These are phyloP conservation scores for Bruchidius siliquastri DNA, from an alignment of 2,888 invertebrate genomes.

Conservation along the genomic window DNA sequence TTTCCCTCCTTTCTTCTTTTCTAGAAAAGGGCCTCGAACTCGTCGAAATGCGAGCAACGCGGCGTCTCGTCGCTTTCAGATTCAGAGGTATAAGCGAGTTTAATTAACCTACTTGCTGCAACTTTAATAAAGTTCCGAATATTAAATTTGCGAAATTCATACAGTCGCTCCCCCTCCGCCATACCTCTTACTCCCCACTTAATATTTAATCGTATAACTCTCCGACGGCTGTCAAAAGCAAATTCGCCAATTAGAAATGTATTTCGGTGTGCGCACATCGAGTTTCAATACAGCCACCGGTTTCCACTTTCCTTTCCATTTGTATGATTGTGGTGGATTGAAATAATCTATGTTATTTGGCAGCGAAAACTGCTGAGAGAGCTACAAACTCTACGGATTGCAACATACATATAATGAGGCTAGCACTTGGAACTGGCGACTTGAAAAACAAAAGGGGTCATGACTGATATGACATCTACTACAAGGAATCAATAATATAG, in stretches of 20 bases:
- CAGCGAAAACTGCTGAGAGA: too few relatives aligned
- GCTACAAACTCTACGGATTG: too few relatives aligned
- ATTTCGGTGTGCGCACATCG: background rate
- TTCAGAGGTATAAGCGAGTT: background rate
- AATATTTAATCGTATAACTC: background rate
- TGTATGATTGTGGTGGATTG: too few relatives aligned
- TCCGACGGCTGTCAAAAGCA: background rate
- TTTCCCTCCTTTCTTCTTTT: too few relatives aligned
- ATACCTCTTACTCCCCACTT: background rate
- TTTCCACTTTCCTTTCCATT: too few relatives aligned
- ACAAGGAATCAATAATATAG: too few relatives aligned
- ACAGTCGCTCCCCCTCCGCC: background rate
- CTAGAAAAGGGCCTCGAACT: background rate
- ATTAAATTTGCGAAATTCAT: slow-evolving; percentile 2
- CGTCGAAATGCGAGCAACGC: background rate
- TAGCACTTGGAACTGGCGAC: too few relatives aligned
- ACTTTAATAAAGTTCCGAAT: slow-evolving; percentile 1
- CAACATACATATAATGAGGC: too few relatives aligned
- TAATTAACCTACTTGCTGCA: slow-evolving; percentile 3
- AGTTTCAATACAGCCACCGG: background rate
- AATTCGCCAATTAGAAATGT: background rate
- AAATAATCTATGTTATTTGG: too few relatives aligned
- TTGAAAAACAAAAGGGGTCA: too few relatives aligned
- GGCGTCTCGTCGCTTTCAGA: background rate
- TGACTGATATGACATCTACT: too few relatives aligned